phyloP scores from a whole-genome alignment of 2,113 vertebrate species.

The Sceloporus undulatus region DNA sequence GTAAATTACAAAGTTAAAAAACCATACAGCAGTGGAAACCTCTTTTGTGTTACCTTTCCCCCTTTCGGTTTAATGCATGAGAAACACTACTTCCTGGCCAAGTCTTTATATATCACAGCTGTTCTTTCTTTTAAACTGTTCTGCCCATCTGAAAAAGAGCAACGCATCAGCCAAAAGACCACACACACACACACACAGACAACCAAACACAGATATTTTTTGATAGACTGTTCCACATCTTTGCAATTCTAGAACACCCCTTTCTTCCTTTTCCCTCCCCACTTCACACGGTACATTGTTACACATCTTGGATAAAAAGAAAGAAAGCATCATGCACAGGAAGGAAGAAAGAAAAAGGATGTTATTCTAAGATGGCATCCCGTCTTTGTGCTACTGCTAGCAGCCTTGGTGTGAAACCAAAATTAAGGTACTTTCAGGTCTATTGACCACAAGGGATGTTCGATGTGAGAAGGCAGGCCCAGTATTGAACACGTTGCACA shows the following conservation, averaged over 20 bases:
- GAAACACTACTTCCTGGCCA: background rate
- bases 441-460: background rate
- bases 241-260: slow-evolving; percentile 32
- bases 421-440: slow-evolving; percentile 26
- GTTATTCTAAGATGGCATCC: slow-evolving; percentile 35
- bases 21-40: too few relatives aligned
- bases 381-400: slow-evolving; percentile 6
- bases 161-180: background rate
- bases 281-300: background rate
- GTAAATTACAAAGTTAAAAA: slow-evolving; percentile 14
- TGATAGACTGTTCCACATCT: background rate
- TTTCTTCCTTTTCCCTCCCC: background rate
- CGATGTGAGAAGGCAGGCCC: slow-evolving; percentile 34
- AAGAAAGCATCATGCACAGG: too few relatives aligned
- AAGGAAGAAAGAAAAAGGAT: slow-evolving; percentile 35
- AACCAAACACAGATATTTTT: slow-evolving; percentile 14
- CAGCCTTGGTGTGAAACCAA: background rate
- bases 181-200: background rate
- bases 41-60: background rate
- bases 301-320: background rate
- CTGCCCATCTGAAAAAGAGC: slow-evolving; percentile 13
- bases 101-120: background rate
- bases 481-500: background rate
- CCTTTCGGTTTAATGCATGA: background rate
- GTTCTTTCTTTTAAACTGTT: slow-evolving; percentile 29